phyloP scores from a whole-genome alignment of 2,113 vertebrate genomes.

The Camelus dromedarius region DNA sequence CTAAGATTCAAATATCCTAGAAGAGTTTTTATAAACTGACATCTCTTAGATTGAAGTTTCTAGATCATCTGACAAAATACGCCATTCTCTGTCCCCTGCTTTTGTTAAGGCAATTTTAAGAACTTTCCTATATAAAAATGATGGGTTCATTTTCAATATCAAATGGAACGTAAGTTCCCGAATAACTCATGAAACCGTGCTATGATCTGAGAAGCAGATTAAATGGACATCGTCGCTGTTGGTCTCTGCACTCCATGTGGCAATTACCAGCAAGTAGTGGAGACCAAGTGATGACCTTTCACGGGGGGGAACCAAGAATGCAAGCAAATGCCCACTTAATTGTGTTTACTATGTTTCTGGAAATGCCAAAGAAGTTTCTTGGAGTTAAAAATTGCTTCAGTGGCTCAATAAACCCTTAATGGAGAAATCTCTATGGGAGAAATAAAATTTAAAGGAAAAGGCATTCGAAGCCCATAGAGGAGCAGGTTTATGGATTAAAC shows the following conservation, averaged over 20 bases:
- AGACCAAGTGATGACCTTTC: not conserved
- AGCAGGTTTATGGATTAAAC: conserved; percentile 54
- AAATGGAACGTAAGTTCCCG: not conserved
- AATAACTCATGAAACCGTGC: not conserved
- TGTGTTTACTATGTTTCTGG: not conserved
- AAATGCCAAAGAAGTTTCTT: not conserved
- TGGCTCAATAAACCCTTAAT: conserved; percentile 16
- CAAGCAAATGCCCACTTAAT: not conserved
- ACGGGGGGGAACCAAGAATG: not conserved
- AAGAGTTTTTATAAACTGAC: not conserved
- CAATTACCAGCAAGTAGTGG: not conserved
- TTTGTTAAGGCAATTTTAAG: conserved; percentile 11
- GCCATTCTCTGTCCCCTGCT: not conserved
- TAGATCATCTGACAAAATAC: not conserved
- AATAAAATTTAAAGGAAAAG: conserved; percentile 39
- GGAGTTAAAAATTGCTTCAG: conserved; percentile 22
- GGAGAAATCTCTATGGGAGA: conserved; percentile 24
- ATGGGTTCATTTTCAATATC: not conserved
- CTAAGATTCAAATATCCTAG: not conserved
- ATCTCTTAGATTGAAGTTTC: not conserved
- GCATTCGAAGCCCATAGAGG: not conserved
- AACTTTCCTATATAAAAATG: not conserved
- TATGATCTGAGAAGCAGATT: not conserved
- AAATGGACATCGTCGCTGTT: not conserved
- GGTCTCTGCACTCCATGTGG: not conserved